Evolutionary conservation across 2,113 vertebrate species (phyloP).

Genomic region (Aspidoscelis tigris): DNA sequence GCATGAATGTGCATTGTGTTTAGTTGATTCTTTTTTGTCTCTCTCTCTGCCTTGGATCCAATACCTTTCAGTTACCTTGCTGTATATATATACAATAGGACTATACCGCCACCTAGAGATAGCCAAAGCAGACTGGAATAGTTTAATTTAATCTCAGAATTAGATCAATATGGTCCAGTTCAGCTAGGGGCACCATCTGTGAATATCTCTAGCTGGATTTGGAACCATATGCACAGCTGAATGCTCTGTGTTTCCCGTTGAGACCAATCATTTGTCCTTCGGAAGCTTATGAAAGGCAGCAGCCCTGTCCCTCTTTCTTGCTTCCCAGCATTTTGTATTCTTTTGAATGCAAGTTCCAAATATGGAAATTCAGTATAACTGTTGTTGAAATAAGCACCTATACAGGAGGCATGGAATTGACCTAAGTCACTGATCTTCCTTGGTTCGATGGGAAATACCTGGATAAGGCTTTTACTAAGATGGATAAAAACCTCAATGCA

Average conservation of each 20-base stretch:
- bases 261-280: background rate
- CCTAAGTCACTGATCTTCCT: no score
- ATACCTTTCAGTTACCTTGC: fast-evolving
- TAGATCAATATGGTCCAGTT: background rate
- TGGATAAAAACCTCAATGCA: no score
- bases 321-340: background rate
- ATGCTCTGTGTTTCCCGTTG: background rate
- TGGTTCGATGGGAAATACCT: no score
- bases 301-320: background rate
- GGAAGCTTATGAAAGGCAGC: background rate
- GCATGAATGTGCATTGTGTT: background rate
- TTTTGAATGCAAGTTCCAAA: background rate
- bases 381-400: no score
- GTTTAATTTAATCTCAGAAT: background rate
- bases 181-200: background rate
- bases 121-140: background rate
- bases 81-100: fast-evolving
- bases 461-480: no score
- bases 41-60: fast-evolving
- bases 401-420: background rate
- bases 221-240: background rate
- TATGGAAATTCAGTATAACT: background rate
- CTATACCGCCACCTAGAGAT: slow-evolving; percentile 63
- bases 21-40: fast-evolving
- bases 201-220: background rate